Evolutionary conservation across 1,140 invertebrate genomes (phyloP), one percentile per base, ranked within the genome.

Genomic region (Euschistus heros): DNA sequence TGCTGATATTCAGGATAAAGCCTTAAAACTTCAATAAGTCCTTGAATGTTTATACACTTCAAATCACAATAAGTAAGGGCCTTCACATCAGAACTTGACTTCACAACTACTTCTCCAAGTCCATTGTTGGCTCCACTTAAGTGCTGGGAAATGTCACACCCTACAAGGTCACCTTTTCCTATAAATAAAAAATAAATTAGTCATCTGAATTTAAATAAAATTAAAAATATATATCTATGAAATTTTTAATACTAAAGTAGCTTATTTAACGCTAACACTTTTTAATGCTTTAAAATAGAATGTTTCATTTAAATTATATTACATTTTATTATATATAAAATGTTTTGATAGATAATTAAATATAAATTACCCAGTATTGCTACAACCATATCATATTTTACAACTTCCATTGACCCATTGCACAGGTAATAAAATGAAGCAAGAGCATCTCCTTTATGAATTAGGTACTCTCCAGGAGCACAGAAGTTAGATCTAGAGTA

Each of bases 331-430:
- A 30, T 30, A 30, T 30, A 4, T 37, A 37, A 37, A 13, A 37
- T 37, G 13, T 10, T 6, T 37, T 10, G 10, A 37, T 7, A 37
- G 13, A 37, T 6, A 37, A 37, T 37, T 37, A 37, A 6, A 13
- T 37, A 37, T 37, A 10, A 37, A 8, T 81, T 80, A 97, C 96
- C 95, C 72, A 98, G 81, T 73, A 99, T 98, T 55, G 96, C 96
- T 20, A 98, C 94, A 57, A 99, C 96, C 87, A 97, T 96, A 67
- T 90, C 90, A 74, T 98, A 91, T 75, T 97, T 94, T 66, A 98
- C 88, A 44, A 98, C 95, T 79, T 99, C 96, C 87, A 99, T 98
- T 6, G 94, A 97, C 5, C 96, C 97, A 71, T 96, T 94, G 75
- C 92, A 96, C 42, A 97, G 85, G 75, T 96, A 96, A 78, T 97